A percentile compares a stretch with the other conserved stretches of the same genome.
Conservation (phyloP, 2,113 vertebrate species). For the Bombycilla garrulus region DNA sequence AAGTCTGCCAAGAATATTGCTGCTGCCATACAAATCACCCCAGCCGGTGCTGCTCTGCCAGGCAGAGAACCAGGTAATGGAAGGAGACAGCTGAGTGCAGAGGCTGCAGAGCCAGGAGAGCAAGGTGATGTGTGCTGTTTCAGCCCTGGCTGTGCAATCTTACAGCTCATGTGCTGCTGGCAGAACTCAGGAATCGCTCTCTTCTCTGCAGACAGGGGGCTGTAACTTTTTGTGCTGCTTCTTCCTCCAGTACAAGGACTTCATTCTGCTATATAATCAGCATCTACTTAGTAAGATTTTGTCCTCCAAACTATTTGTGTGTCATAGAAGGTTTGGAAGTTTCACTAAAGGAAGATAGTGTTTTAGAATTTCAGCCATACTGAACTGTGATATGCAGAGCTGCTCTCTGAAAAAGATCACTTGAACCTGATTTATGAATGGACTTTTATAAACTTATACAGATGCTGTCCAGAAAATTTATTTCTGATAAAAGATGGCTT, state of each 20-base stretch:
- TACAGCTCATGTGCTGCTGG: neutral
- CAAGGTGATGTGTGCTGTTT: neutral
- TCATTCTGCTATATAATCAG: neutral
- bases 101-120: neutral
- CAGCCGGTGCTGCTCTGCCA: neutral
- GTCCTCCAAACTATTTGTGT: neutral
- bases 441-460: neutral
- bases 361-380: neutral
- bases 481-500: neutral
- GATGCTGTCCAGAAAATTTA: neutral
- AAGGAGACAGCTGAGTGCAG: neutral
- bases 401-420: neutral
- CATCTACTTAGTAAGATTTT: neutral
- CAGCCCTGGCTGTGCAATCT: neutral
- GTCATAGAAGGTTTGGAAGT: neutral
- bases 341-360: neutral
- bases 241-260: neutral
- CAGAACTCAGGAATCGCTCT: neutral
- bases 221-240: neutral
- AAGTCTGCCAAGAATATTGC: constrained; percentile 15
- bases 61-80: neutral
- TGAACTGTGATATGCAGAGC: neutral
- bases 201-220: neutral
- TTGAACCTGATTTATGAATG: neutral
- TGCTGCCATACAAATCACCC: neutral